Evolutionary conservation across 1,140 invertebrate species (phyloP), one percentile per base, ranked within the genome.

Genomic region (Aricia agestis): DNA sequence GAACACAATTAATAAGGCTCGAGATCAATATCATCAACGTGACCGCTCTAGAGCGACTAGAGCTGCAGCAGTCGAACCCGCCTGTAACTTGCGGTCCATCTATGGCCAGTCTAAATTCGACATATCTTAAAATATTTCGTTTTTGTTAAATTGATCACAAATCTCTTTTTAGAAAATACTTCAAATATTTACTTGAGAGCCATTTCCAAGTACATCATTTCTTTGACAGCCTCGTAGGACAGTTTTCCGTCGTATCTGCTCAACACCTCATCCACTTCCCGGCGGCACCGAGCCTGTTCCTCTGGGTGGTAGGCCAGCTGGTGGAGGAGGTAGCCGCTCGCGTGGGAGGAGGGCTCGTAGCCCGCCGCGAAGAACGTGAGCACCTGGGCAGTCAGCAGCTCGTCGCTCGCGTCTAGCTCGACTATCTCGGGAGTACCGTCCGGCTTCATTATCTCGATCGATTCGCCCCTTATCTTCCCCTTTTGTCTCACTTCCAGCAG

Each of bases 291-390:
- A 9, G 91, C 78, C 77, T 95, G 94, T 31, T 93, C 80, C 13
- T 94, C 91, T 10, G 89, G 91, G 81, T 94, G 83, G 15, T 81
- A 74, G 0, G 74, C 74, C 1, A 75, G 57, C 52, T 42, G 15
- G 63, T 75, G 71, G 0, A 75, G 52, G 7, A 72, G 31, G n/a
- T 45, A 93, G 25, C 86, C 81, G 15, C 94, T 82, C 0, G 92
- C 77, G 5, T 86, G 90, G 5, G 93, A 89, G 0, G 93, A 93
- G 0, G 93, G 94, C 63, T 95, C 74, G 13, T 52, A 52, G 45
- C 45, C 45, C 45, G 45, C 45, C 11, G 45, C 45, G 45, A 52
- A 52, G 45, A 45, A 77, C 93, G 85, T 79, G 19, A 93, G 81
- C 5, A 87, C 83, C 72, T 94, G 93, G 2, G 92, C 90, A 7